A percentile compares a stretch with the other conserved stretches of the same genome.
Evolutionary conservation across 2,888 invertebrate genomes (phyloP).

Genomic region (Urechis unicinctus): DNA sequence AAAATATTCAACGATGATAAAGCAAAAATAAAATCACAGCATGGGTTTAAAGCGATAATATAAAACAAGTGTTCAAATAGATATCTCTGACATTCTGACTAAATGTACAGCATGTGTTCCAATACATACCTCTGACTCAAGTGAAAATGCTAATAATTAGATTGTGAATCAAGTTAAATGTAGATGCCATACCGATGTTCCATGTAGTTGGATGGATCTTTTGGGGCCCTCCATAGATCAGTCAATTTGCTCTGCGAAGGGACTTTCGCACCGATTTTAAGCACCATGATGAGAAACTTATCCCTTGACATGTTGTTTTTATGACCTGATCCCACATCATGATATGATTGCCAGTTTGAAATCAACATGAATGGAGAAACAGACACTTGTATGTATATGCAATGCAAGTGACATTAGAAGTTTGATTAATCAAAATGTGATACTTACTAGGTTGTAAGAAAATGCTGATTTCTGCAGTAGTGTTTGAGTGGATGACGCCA

Average conservation of each 20-base stretch:
- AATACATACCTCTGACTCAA: no score
- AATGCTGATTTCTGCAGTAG: conserved; percentile 61
- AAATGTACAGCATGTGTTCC: no score
- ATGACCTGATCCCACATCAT: background rate
- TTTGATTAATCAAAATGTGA: background rate
- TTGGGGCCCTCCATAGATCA: conserved; percentile 29
- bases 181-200: conserved; percentile 22
- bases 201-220: conserved; percentile 11
- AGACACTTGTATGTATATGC: background rate
- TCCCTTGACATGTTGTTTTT: conserved; percentile 57
- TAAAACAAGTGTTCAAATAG: no score
- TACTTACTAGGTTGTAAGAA: conserved; percentile 60
- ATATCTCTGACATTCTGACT: no score
- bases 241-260: conserved; percentile 11
- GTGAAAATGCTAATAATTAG: no score
- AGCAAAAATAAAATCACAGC: no score
- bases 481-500: conserved; percentile 66
- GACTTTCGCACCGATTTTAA: conserved; percentile 59
- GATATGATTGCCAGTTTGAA: background rate
- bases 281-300: conserved; percentile 82
- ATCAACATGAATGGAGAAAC: background rate
- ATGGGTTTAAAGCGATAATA: no score
- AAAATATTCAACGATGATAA: no score
- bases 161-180: no score
- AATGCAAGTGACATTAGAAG: background rate